These are phyloP conservation scores for Anarrhichthys ocellatus DNA, from an alignment of 2,113 vertebrate species.

Conservation along the genomic window DNA sequence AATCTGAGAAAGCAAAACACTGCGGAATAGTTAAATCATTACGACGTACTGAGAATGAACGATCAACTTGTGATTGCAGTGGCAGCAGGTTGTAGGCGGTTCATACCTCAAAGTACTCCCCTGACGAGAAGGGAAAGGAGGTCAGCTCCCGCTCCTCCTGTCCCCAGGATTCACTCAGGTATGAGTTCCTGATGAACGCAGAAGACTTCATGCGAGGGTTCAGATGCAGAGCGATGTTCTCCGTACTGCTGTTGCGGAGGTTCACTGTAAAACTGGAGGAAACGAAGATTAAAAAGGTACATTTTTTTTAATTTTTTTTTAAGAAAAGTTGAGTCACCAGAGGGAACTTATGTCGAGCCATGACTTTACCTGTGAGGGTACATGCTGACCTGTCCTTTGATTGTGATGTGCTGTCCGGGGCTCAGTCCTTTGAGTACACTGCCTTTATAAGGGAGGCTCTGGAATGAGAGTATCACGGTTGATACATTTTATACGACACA, in stretches of 20 bases:
- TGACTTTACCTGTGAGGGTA: slow-evolving; percentile 87
- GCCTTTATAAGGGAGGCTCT: slow-evolving; percentile 90
- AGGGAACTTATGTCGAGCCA: background rate
- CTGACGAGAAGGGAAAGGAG: slow-evolving; percentile 92
- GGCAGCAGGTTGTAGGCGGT: background rate
- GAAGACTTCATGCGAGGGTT: slow-evolving; percentile 89
- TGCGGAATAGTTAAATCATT: too few species aligned
- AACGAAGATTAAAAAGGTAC: background rate
- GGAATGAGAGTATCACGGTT: slow-evolving; percentile 47
- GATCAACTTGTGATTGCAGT: background rate
- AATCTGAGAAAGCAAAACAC: slow-evolving; percentile 81
- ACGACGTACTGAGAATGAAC: background rate
- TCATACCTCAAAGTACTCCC: slow-evolving; percentile 96
- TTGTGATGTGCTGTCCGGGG: slow-evolving; percentile 87
- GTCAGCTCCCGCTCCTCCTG: slow-evolving; percentile 89
- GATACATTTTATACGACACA: background rate
- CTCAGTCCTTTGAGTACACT: slow-evolving; percentile 85
- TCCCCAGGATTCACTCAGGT: slow-evolving; percentile 91
- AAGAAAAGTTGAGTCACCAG: background rate
- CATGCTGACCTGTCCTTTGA: slow-evolving; percentile 91
- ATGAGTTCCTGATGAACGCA: slow-evolving; percentile 92
- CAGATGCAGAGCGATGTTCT: slow-evolving; percentile 92
- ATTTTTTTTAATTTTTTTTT: background rate
- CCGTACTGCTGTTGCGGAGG: slow-evolving; percentile 85
- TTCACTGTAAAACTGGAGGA: slow-evolving; percentile 85